A percentile compares a stretch with the other conserved stretches of the same genome.
Evolutionary conservation across 1,140 invertebrate species (phyloP).

Genomic region (Thereuonema tuberculata): DNA sequence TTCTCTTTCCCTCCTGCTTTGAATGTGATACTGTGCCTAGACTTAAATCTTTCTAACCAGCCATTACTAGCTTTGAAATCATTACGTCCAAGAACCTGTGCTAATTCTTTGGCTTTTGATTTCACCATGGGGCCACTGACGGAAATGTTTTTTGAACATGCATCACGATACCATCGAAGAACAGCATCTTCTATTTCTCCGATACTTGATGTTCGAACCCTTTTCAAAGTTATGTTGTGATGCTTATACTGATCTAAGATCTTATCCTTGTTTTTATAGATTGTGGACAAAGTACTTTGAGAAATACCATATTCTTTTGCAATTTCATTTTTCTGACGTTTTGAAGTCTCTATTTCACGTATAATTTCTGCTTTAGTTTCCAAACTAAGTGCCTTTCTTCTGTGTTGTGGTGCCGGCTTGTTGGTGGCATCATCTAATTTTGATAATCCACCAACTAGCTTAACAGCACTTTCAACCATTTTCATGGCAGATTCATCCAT

Average conservation of each 20-base stretch:
- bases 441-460: too few species aligned
- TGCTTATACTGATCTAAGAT: conserved; percentile 17
- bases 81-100: conserved; percentile 18
- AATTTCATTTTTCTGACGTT: conserved; percentile 5
- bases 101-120: conserved; percentile 20
- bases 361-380: conserved; percentile 7
- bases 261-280: conserved; percentile 18
- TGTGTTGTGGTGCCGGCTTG: background rate
- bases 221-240: conserved; percentile 7
- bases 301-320: conserved; percentile 5
- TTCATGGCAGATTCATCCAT: too few species aligned
- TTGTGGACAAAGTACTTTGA: conserved; percentile 15
- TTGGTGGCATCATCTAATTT: too few species aligned
- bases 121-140: conserved; percentile 21
- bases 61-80: conserved; percentile 29
- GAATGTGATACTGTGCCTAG: conserved; percentile 17
- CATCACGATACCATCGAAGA: conserved; percentile 16
- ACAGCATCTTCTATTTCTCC: conserved; percentile 19
- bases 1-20: conserved; percentile 13
- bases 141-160: conserved; percentile 12
- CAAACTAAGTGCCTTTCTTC: background rate
- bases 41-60: conserved; percentile 24
- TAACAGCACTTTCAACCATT: too few species aligned
- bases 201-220: conserved; percentile 15
- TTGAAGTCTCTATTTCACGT: background rate